Conservation (phyloP, 2,113 vertebrate species). For the Paramormyrops kingsleyae region DNA sequence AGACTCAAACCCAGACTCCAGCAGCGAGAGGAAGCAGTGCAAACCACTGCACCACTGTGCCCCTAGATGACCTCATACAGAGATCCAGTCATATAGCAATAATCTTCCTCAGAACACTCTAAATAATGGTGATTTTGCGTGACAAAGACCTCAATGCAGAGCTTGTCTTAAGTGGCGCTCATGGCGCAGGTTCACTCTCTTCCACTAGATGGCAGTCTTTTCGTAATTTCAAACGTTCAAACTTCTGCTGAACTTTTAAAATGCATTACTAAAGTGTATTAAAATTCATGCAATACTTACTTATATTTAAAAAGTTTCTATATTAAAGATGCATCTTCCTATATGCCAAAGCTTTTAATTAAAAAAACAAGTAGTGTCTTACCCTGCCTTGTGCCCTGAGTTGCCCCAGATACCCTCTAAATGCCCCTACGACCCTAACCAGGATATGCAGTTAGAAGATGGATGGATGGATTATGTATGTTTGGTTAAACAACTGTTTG, state of each 20-base stretch:
- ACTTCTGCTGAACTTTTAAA: neutral
- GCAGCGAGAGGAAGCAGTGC: neutral
- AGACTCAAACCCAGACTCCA: neutral
- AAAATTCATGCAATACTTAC: neutral
- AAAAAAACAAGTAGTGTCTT: neutral
- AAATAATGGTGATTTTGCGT: neutral
- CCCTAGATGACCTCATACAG: neutral
- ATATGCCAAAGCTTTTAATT: neutral
- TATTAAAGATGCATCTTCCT: neutral
- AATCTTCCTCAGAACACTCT: neutral
- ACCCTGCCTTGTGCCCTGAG: neutral
- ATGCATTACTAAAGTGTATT: neutral
- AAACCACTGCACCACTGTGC: neutral
- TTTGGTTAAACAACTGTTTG: constrained; percentile 1
- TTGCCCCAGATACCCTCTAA: neutral
- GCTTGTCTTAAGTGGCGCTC: neutral
- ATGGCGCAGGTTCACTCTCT: neutral
- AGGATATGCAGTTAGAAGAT: neutral
- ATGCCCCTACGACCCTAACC: neutral
- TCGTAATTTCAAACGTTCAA: constrained; percentile 30
- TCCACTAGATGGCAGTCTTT: constrained; percentile 55
- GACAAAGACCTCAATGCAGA: neutral
- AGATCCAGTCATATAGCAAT: neutral
- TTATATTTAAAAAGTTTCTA: neutral
- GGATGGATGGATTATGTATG: neutral